Base-by-base conservation (phyloP, 37 sponge, comb jelly and placozoan species). In the Sycon ciliatum region DNA sequence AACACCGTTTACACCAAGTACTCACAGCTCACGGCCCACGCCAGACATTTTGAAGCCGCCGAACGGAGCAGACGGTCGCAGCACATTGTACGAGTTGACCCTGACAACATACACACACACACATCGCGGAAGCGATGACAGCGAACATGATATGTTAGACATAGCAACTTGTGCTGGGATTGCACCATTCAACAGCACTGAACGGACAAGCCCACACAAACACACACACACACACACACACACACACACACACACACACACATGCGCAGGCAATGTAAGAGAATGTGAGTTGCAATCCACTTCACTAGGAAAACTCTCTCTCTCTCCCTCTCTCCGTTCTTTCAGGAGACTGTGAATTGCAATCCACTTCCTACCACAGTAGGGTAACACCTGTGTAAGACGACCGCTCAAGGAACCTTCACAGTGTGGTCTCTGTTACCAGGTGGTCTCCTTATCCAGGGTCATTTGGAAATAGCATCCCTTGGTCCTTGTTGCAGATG, bases 41-140 rank as follows among this genome's bases (percentile, higher is more conserved):
- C 98, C 98, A 28, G 98, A 96, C 60, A 84, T 54, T 80, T 96
- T 96, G 84, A 71, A 96, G 5, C 98, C 98, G 9, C 98, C 98
- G 67, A 96, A 96, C 9, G 92, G 87, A 2, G 80, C 79, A 46
- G 84, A 86, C 2, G 83, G 29, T 13, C 67, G 67, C 24, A 83
- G 66, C 1, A 83, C 77, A 56, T 95, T 72, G 68, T 87, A 90
- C 67, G 86, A 87, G 73, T 95, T 23, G 65, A 22, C 27, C n/a
- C n/a, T 13, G 29, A 22, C 9, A 61, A 39, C 24, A 9, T 27
- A 64, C 32, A 3, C 22, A 3, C 2, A 34, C 4, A 61, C 9
- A 24, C n/a, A n/a, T 18, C 69, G 7, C 30, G 39, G 28, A 38
- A 67, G 11, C 5, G 29, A 7, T 26, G 30, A 16, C 65, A 3